A percentile compares a stretch with the other conserved stretches of the same genome.
Evolutionary conservation across 1,140 invertebrate genomes (phyloP).

Genomic region (Diabrotica undecimpunctata): DNA sequence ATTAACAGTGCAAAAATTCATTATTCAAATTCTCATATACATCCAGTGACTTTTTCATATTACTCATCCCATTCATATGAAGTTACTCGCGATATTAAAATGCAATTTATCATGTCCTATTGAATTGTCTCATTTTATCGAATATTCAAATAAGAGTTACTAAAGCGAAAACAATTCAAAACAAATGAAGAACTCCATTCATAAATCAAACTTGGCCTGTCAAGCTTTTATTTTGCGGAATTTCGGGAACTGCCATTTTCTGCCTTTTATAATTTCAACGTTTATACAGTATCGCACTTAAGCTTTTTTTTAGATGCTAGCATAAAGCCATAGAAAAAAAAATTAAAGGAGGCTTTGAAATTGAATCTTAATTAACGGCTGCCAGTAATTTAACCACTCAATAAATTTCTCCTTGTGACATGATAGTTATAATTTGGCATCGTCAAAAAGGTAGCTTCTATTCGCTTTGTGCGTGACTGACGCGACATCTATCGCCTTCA

Average conservation of each 20-base stretch:
- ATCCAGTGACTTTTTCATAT: background rate
- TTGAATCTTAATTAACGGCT: no score
- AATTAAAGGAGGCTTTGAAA: no score
- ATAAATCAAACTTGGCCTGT: constrained; percentile 2
- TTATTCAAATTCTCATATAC: constrained; percentile 1
- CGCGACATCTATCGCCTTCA: no score
- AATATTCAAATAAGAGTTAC: constrained; percentile 1
- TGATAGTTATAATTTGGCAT: no score
- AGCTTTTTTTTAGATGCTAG: no score
- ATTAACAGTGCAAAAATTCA: background rate
- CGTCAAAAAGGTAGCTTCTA: no score
- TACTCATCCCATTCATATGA: background rate
- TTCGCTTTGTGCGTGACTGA: no score
- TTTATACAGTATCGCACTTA: no score
- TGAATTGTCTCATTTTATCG: constrained; percentile 1
- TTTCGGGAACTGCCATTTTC: background rate
- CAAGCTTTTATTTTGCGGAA: background rate
- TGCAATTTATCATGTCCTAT: background rate
- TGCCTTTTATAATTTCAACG: background rate
- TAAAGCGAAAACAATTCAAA: constrained; percentile 2
- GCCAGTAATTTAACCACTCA: no score
- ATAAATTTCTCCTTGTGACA: no score
- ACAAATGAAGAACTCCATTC: background rate
- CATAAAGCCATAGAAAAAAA: no score
- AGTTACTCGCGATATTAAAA: background rate